Conservation (phyloP, 2,888 invertebrate genomes). For the Nudaria mundana region DNA sequence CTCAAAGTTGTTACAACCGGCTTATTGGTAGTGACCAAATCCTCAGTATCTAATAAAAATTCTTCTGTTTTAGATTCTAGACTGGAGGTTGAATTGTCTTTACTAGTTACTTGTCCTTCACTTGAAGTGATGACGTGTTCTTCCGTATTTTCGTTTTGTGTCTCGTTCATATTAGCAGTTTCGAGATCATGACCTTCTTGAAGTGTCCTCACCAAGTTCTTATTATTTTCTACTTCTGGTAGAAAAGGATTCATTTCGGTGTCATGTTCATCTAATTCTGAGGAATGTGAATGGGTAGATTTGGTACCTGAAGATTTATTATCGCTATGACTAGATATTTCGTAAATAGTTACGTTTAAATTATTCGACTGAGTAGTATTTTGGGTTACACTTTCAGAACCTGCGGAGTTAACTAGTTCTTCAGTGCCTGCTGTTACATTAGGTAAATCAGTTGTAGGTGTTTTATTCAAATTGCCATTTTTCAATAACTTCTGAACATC, state of each 20-base stretch:
- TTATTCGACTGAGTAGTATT: slow-evolving; percentile 54
- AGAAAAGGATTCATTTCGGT: slow-evolving; percentile 85
- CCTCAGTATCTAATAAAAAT: slow-evolving; percentile 69
- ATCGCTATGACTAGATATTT: slow-evolving; percentile 56
- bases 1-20: slow-evolving; percentile 27
- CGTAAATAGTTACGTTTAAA: slow-evolving; percentile 70
- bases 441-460: slow-evolving; percentile 18
- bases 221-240: slow-evolving; percentile 84
- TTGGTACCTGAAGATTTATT: slow-evolving; percentile 48
- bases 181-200: slow-evolving; percentile 79
- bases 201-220: slow-evolving; percentile 80
- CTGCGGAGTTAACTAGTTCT: slow-evolving; percentile 9
- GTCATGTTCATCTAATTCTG: slow-evolving; percentile 66
- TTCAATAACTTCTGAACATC: slow-evolving; percentile 15
- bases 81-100: slow-evolving; percentile 10
- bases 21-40: slow-evolving; percentile 49
- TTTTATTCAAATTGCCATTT: slow-evolving; percentile 10
- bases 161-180: slow-evolving; percentile 62
- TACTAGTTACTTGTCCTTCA: slow-evolving; percentile 22
- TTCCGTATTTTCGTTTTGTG: slow-evolving; percentile 65
- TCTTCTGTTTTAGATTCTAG: slow-evolving; percentile 17
- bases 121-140: slow-evolving; percentile 10
- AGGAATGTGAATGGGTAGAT: slow-evolving; percentile 44
- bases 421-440: slow-evolving; percentile 14
- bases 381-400: slow-evolving; percentile 24